Conservation (phyloP, 2,113 vertebrate genomes). For the Corythoichthys haematopterus region DNA sequence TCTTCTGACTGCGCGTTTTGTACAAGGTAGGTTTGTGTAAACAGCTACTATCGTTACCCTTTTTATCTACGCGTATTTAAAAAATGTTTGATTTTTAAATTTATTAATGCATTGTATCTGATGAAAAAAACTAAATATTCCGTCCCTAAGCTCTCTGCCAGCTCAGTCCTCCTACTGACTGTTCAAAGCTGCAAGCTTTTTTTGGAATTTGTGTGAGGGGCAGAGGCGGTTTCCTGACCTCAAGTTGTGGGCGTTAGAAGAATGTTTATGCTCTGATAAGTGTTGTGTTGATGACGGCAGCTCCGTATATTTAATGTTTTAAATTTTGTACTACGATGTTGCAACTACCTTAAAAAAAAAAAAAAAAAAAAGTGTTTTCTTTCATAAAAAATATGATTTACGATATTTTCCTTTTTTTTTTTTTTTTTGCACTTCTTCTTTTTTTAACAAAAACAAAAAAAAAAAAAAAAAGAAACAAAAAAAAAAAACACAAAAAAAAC, state of each 20-base stretch:
- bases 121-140: background rate
- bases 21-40: conserved; percentile 11
- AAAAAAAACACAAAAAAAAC: no score
- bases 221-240: conserved; percentile 57
- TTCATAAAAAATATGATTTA: no score
- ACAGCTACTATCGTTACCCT: background rate
- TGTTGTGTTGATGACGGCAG: conserved; percentile 19
- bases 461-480: no score
- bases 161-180: conserved; percentile 31
- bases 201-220: conserved; percentile 57
- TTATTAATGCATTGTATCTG: background rate
- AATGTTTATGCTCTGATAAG: conserved; percentile 42
- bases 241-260: conserved; percentile 47
- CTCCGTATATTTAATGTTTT: background rate
- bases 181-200: conserved; percentile 48
- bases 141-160: conserved; percentile 10
- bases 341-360: background rate
- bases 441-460: no score
- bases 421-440: no score
- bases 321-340: background rate
- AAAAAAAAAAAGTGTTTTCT: no score
- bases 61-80: background rate
- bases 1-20: background rate
- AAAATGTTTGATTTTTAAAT: background rate
- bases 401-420: no score